Evolutionary conservation across 2,797 vertebrate genomes (phyloP).

Genomic region (Anomalospiza imberbis): DNA sequence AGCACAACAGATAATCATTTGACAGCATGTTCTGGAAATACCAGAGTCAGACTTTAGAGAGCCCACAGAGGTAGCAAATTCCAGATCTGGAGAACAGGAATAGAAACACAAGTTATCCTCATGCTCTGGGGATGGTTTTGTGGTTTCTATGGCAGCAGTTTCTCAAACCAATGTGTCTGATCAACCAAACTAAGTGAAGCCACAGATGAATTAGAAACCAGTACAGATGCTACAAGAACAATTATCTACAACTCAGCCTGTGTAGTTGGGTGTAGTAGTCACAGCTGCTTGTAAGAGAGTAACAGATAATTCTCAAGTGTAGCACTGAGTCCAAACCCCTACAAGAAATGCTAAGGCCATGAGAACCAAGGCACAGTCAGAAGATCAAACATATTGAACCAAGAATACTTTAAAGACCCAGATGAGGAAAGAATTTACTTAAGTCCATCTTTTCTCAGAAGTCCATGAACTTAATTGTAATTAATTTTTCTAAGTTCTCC

Average conservation of each 20-base stretch:
- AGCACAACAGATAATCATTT: neutral
- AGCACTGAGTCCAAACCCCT: neutral
- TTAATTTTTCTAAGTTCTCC: neutral
- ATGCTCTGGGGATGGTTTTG: neutral
- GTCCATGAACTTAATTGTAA: neutral
- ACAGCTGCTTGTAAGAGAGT: neutral
- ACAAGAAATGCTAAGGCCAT: neutral
- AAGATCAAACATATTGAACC: neutral
- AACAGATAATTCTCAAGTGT: neutral
- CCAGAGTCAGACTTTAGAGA: neutral
- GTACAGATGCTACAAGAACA: neutral
- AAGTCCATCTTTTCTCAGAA: neutral
- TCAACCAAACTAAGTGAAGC: neutral
- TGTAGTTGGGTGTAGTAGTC: neutral
- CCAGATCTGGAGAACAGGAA: neutral
- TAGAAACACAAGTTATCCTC: neutral
- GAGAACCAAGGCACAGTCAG: neutral
- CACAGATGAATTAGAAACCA: neutral
- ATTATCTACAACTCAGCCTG: neutral
- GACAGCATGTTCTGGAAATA: neutral
- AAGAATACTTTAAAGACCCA: neutral
- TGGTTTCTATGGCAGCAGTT: slow-evolving; percentile 17
- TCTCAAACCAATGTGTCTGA: neutral
- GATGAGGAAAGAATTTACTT: neutral
- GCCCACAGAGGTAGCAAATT: neutral